Evolutionary conservation across 2,888 invertebrate genomes (phyloP), one percentile per base, ranked within the genome.

Genomic region (Platerodrilus igneus): DNA sequence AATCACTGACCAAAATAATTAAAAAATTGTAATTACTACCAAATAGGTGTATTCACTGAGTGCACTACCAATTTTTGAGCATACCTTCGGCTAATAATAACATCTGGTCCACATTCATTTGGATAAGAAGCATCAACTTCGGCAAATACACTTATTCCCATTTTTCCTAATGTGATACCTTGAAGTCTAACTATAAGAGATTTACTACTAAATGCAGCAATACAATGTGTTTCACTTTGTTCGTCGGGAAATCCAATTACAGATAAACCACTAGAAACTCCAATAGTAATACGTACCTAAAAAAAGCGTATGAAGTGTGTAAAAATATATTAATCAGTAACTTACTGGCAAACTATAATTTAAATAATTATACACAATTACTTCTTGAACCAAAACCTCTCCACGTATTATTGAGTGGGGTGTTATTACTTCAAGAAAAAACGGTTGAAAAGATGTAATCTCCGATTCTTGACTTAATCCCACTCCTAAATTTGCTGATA

Each of bases 351-450:
- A 63, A 29, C 78, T 78, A 47, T 82, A 75, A 35, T 78, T 75
- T 52, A 83, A 68, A 58, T 86, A 86, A 66, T 86, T 87, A 67
- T 81, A 85, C 25, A 86, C 70, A 0, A 81, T 74, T 10, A 83
- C 79, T 45, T 78, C 73, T 30, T 86, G 64, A 29, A 79, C 74
- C 15, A 81, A 65, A 9, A 72, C 64, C 66, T 86, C 86, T 0
- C 79, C 79, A 2, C 81, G 71, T 38, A 81, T 77, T 0, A 85
- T 71, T 0, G 78, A 76, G 42, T 77, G 77, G 0, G 86, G 84
- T 10, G 78, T 66, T 38, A 78, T 75, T 18, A 83, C 77, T 50
- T 86, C 82, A 18, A 85, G 72, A 66, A 86, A 87, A 65, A 86
- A 83, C 4, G 83, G 82, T 39, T 85, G 81, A 63, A 85, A 85